Base-by-base conservation (phyloP, 1,140 invertebrate genomes). In the Achroia grisella region DNA sequence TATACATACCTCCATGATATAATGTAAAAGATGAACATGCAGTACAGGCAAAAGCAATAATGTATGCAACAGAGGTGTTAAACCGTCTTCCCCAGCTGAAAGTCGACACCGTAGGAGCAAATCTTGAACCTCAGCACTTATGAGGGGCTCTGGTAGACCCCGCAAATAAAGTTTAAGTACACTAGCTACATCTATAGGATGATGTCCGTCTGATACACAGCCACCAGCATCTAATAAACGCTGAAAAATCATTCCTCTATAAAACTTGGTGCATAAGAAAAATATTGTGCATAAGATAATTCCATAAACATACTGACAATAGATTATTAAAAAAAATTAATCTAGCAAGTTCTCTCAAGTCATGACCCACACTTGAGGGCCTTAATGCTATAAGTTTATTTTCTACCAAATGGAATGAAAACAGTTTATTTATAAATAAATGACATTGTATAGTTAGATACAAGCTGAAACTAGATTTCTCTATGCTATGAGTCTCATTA, bases 101-200 rank as follows among this genome's bases (percentile, higher is more conserved):
- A 91, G 66, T 10, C 87, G 75, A 79, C 92, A 94, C 64, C 91
- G 88, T 11, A 95, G 73, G 50, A 96, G 91, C 23, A 92, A 74
- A 66, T 95, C 93, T 71, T 96, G 93, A 44, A 84, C 88, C 56
- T 86, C 82, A 60, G 77, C 75, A 68, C 80, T 86, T 45, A 97
- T 92, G 10, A 96, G 82, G 1, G 95, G 94, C 52, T 96, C 94
- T 4, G 94, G 94, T 23, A 96, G 75, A 60, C 92, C 90, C 37
- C 94, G 86, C 31, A 96, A 90, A 66, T 95, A 96, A 33, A 92
- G 90, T 69, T 96, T 97, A 8, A 97, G 80, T 33, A 95, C 89
- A 80, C 90, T 93, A 5, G 94, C 93, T 8, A 95, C 90, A 86
- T 97, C 95, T 57, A 94, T 90, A 0, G 93, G 90, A 72, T 94